Base-by-base conservation (phyloP, 2,888 invertebrate genomes). In the Ethmia dodecea region DNA sequence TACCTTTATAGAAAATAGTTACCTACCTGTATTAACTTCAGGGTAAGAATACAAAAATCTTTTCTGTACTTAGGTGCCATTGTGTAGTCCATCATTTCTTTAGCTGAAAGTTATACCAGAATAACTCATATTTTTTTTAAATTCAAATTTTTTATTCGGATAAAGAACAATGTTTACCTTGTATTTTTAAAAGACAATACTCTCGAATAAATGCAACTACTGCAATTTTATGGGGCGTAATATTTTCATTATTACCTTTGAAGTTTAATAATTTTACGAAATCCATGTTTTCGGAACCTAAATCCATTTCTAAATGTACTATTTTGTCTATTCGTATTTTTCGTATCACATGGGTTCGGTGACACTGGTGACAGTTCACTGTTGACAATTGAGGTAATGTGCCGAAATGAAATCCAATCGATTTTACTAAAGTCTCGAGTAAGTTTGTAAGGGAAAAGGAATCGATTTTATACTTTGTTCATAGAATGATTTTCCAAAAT, bases 211-310 rank as follows among this genome's bases (percentile, higher is more conserved):
- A 87, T 36, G 93, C 89, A 3, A 93, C 89, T 8, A 94, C 91
- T 2, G 93, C 90, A 49, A 95, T 88, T 88, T 94, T 93, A 56
- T 94, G 94, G 1, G 94, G 93, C 0, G 94, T 94, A 33, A 95
- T 77, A 55, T 88, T 89, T 69, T 92, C 92, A 46, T 86, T 79
- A 52, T 87, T 78, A 24, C 76, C 75, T 52, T 76, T 83, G 4
- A 65, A 50, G 43, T 75, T 80, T 13, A 77, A 67, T 35, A 83
- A 48, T 55, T 79, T 86, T 8, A 69, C 57, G 39, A 78, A 68
- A 49, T 86, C 86, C 24, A 69, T 43, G 55, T 69, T 76, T 35
- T 86, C 83, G 41, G 48, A 59, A 3, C 55, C 70, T 16, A 49
- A 16, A 38, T 84, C 84, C 84, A 84, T 84, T 31, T n/a, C n/a